Evolutionary conservation across 2,113 vertebrate species (phyloP).

Genomic region (Nyctereutes procyonoides): DNA sequence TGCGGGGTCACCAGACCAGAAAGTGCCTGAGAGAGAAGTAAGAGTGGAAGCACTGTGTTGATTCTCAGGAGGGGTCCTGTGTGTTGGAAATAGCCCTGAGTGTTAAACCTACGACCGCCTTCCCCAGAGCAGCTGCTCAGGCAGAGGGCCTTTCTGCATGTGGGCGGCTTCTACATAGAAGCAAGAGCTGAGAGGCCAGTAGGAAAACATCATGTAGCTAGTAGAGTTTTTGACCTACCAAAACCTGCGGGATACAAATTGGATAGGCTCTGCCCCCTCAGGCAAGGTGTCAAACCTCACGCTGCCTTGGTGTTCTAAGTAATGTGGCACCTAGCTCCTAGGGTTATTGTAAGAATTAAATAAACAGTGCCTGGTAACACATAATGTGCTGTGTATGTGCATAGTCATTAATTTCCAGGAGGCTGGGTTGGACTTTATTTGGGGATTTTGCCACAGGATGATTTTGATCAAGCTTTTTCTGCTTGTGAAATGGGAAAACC

Average conservation of each 20-base stretch:
- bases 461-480: not conserved
- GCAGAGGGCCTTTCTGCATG: not conserved
- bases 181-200: too few species aligned
- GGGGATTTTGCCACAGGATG: not conserved
- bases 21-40: not conserved
- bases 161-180: not conserved
- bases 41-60: not conserved
- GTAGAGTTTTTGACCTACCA: not conserved
- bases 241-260: not conserved
- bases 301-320: not conserved
- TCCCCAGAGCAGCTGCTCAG: not conserved
- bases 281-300: not conserved
- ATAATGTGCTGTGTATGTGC: not conserved
- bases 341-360: not conserved
- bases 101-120: too few species aligned
- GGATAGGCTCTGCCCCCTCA: not conserved
- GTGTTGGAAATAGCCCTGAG: not conserved
- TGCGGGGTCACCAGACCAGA: not conserved
- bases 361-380: not conserved
- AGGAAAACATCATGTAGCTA: not conserved
- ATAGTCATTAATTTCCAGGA: not conserved
- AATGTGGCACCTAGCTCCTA: not conserved
- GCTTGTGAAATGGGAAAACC: not conserved
- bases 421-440: not conserved
- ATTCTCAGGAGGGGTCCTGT: not conserved